phyloP scores from a whole-genome alignment of 2,888 invertebrate species.

The Onchidella celtica region DNA sequence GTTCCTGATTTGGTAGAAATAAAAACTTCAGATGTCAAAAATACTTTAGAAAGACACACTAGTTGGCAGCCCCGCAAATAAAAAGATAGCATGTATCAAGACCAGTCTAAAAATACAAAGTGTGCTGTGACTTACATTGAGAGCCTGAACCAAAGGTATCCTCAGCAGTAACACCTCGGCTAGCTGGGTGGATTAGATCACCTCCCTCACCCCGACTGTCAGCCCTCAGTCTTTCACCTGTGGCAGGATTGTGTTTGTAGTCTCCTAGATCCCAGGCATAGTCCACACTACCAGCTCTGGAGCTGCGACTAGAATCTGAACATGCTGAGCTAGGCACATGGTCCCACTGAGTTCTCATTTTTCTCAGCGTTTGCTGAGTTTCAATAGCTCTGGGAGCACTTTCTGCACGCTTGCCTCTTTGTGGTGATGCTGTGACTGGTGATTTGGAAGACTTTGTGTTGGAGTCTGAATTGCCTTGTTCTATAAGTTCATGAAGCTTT shows the following conservation, averaged over 20 bases:
- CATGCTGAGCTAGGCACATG: slow-evolving; percentile 54
- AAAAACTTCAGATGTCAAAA: too few relatives aligned
- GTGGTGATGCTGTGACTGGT: slow-evolving; percentile 1
- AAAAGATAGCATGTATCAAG: too few relatives aligned
- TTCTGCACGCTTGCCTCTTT: slow-evolving; percentile 16
- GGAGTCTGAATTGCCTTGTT: slow-evolving; percentile 38
- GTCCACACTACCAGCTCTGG: slow-evolving; percentile 62
- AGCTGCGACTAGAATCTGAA: slow-evolving; percentile 54
- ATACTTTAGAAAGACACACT: too few relatives aligned
- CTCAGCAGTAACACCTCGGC: too few relatives aligned
- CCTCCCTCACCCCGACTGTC: slow-evolving; percentile 11
- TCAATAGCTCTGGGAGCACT: slow-evolving; percentile 37
- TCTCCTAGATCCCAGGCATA: slow-evolving; percentile 69
- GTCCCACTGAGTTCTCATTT: slow-evolving; percentile 55
- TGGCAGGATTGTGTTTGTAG: slow-evolving; percentile 14
- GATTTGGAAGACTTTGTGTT: too few relatives aligned
- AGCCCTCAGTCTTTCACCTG: slow-evolving; percentile 28
- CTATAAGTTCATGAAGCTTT: slow-evolving; percentile 65
- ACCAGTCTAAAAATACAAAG: too few relatives aligned
- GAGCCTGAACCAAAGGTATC: too few relatives aligned
- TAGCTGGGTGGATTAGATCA: background rate
- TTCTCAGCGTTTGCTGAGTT: slow-evolving; percentile 45
- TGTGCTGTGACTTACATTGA: too few relatives aligned
- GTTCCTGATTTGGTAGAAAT: too few relatives aligned
- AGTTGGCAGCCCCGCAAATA: too few relatives aligned